Base-by-base conservation (phyloP, 1,140 invertebrate species). In the Drosophila burlai region DNA sequence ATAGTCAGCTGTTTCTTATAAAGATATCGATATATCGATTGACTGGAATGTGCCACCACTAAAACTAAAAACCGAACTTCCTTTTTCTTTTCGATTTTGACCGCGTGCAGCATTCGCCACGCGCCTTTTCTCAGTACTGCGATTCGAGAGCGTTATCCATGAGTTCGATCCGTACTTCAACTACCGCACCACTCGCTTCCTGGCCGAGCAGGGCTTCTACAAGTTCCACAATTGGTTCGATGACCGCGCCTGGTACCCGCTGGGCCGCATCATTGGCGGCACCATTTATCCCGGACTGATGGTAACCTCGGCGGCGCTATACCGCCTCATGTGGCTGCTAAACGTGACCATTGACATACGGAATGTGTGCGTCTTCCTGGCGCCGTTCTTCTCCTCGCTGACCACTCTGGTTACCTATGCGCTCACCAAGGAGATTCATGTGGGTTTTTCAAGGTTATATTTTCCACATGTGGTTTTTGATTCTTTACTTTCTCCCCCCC, bases 141-240 rank as follows among this genome's bases (percentile, higher is more conserved):
- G 98, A 50, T 99, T 98, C 94, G 98, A 99, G 93, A 98, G 97
- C 93, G 98, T 99, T 7, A 99, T 99, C 85, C 98, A 99, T 94
- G 98, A 99, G 94, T 99, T 99, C 94, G 98, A 99, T 96, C 98
- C 98, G 2, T 99, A 99, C 93, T 99, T 99, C 93, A 99, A 99
- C 94, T 99, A 99, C 93, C 95, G 99, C 84, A 99, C 98, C 42
- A 99, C 99, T 13, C 96, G 97, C 79, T 99, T 96, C 93, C 94
- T 99, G 59, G 95, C 98, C 5, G 98, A 99, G 93, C 96, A 99
- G 94, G 99, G 98, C 4, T 99, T 99, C 93, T 99, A 99, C 93
- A 97, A 96, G 68, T 99, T 99, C 93, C 98, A 99, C 93, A 99
- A 99, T 93, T 99, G 98, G 98, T 99, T 99, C 95, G 98, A 99